Evolutionary conservation across 1,140 invertebrate species (phyloP).

Genomic region (Drosophila orosa): DNA sequence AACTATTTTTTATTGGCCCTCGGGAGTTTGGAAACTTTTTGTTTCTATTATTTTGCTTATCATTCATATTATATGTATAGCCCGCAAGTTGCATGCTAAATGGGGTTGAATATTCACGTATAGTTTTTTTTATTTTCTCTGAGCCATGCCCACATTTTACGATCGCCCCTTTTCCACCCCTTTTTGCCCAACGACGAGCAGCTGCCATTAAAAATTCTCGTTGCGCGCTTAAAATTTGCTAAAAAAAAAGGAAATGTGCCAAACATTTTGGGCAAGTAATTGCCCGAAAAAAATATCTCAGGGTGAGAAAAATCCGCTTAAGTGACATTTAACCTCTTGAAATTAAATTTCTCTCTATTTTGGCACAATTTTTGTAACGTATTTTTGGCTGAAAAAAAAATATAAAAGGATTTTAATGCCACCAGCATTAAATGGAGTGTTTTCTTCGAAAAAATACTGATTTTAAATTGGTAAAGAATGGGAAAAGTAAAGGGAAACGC

Average conservation of each 20-base stretch:
- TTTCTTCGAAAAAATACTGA: conserved; percentile 42
- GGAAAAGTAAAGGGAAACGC: conserved; percentile 23
- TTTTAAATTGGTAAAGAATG: conserved; percentile 57
- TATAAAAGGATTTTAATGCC: conserved; percentile 47
- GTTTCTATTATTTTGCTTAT: conserved; percentile 54
- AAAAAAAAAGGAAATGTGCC: conserved; percentile 60
- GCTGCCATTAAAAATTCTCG: conserved; percentile 56
- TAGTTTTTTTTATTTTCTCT: conserved; percentile 29
- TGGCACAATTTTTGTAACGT: conserved; percentile 57
- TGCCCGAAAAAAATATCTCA: conserved; percentile 47
- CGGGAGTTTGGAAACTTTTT: conserved; percentile 34
- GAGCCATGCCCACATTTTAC: conserved; percentile 51
- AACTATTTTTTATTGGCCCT: conserved; percentile 63
- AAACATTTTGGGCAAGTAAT: conserved; percentile 49
- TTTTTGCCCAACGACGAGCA: conserved; percentile 50
- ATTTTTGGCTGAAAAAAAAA: conserved; percentile 41
- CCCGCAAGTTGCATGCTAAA: conserved; percentile 61
- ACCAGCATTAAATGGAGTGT: conserved; percentile 59
- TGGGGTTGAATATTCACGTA: conserved; percentile 66
- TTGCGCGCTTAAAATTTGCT: conserved; percentile 59
- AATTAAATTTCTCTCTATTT: conserved; percentile 28
- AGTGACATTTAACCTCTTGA: conserved; percentile 79
- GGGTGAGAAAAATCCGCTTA: conserved; percentile 61
- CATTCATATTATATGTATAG: conserved; percentile 36
- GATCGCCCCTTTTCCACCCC: conserved; percentile 61